These are phyloP conservation scores for Prosapia bicincta DNA, from an alignment of 2,888 invertebrate genomes.

Conservation along the genomic window DNA sequence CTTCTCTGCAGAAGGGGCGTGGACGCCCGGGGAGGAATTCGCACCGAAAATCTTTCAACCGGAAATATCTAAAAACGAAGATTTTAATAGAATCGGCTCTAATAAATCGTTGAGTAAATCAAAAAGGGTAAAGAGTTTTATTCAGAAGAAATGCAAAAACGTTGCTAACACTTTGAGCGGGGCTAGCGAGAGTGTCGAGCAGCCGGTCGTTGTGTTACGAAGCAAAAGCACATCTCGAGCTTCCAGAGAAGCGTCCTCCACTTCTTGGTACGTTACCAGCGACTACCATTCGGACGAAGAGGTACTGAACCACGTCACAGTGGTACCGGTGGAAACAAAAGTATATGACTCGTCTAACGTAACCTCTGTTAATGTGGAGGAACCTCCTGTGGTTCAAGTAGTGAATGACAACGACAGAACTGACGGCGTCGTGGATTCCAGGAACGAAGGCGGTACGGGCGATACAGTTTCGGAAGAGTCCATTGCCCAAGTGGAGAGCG, in stretches of 20 bases:
- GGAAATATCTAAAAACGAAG: conserved; percentile 11
- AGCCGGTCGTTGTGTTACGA: conserved; percentile 18
- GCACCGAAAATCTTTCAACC: background rate
- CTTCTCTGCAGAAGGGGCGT: conserved; percentile 20
- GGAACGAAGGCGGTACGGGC: conserved; percentile 31
- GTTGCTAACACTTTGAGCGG: conserved; percentile 23
- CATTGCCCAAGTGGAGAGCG: background rate
- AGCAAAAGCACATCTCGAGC: conserved; percentile 30
- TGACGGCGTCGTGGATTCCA: conserved; percentile 25
- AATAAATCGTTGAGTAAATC: conserved; percentile 32
- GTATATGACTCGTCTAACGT: conserved; percentile 21
- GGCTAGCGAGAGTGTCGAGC: background rate
- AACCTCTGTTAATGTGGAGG: conserved; percentile 3
- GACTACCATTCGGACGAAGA: conserved; percentile 33
- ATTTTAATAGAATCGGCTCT: conserved; percentile 21
- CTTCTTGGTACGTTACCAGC: conserved; percentile 36
- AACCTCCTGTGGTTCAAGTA: conserved; percentile 15
- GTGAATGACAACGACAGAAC: background rate
- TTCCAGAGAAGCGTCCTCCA: conserved; percentile 25
- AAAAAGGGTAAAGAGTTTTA: conserved; percentile 34
- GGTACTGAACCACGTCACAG: conserved; percentile 30
- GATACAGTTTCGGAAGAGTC: background rate
- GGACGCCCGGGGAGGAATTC: conserved; percentile 16
- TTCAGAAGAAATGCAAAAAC: conserved; percentile 35
- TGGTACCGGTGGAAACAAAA: conserved; percentile 29